Base-by-base conservation (phyloP, 1,140 invertebrate species). In the Glomeris maerens region DNA sequence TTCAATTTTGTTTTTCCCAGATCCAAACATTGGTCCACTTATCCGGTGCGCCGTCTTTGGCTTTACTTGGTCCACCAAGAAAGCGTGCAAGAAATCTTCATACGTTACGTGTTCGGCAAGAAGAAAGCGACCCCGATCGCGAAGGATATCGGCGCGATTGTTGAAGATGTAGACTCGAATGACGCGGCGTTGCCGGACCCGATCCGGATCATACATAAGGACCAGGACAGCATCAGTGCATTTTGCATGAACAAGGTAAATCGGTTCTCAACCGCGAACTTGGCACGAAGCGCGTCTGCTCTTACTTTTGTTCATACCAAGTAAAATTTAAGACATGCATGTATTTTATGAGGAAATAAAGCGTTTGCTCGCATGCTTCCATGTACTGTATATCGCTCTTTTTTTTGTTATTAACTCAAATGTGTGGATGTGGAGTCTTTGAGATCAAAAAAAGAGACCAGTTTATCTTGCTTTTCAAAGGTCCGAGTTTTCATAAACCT, bases 121-220 rank as follows among this genome's bases (percentile, higher is more conserved):
- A 56, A 52, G 50, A 46, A 44, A 27, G 20, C 13, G 52, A 52
- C 45, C 17, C 53, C 46, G 41, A 50, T 26, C 14, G n/a, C 14
- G 21, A 23, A 22, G 25, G 0, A n/a, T 17, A 62, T 56, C 25
- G 41, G 47, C 31, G 54, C 50, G 10, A 53, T 55, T 14, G 55
- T 52, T 27, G 60, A 59, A 14, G 60, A 59, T 31, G 58, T 58
- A 17, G 49, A 50, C 17, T 70, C 68, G 42, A 67, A 71, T 52
- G 71, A 70, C 58, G 14, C 66, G 62, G 55, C 64, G 47, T 28
- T 79, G 53, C 74, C 78, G 41, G 84, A 86, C 59, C 84, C 59
- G 47, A 87, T 96, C 49, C 77, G 92, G 51, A 91, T 99, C 54
- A 93, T 98, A 53, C 95, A 98, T 65, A 97, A 97, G 71, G 95